Evolutionary conservation across 2,888 invertebrate genomes (phyloP).

Genomic region (Tridacna crocea): DNA sequence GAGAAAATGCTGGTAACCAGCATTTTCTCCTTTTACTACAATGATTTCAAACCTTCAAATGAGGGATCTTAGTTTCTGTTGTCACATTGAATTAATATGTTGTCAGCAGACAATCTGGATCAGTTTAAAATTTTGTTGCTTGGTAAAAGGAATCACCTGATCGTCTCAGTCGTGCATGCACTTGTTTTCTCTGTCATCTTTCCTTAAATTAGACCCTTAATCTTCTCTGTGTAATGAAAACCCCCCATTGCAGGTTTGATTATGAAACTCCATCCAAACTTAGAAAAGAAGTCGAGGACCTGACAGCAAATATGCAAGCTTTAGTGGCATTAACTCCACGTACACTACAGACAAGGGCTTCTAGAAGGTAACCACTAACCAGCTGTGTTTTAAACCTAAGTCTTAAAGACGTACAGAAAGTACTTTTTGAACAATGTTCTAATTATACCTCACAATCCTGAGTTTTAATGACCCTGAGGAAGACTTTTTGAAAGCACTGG

Average conservation of each 20-base stretch:
- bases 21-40: neutral
- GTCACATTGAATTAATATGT: too few species aligned
- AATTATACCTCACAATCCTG: neutral
- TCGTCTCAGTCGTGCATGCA: too few species aligned
- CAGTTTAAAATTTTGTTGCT: too few species aligned
- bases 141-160: too few species aligned
- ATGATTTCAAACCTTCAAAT: neutral
- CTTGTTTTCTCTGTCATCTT: too few species aligned
- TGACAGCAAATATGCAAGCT: conserved; percentile 79
- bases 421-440: neutral
- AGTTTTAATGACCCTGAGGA: neutral
- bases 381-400: neutral
- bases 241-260: conserved; percentile 44
- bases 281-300: conserved; percentile 76
- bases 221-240: too few species aligned
- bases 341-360: conserved; percentile 65
- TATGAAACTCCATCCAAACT: conserved; percentile 78
- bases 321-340: conserved; percentile 75
- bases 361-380: conserved; percentile 35
- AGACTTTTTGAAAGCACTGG: too few species aligned
- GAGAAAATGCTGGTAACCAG: neutral
- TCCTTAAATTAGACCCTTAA: too few species aligned
- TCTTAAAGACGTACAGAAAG: conserved; percentile 3
- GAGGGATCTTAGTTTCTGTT: too few species aligned
- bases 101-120: too few species aligned